Evolutionary conservation across 2,113 vertebrate genomes (phyloP).

Genomic region (Bubo scandiacus): DNA sequence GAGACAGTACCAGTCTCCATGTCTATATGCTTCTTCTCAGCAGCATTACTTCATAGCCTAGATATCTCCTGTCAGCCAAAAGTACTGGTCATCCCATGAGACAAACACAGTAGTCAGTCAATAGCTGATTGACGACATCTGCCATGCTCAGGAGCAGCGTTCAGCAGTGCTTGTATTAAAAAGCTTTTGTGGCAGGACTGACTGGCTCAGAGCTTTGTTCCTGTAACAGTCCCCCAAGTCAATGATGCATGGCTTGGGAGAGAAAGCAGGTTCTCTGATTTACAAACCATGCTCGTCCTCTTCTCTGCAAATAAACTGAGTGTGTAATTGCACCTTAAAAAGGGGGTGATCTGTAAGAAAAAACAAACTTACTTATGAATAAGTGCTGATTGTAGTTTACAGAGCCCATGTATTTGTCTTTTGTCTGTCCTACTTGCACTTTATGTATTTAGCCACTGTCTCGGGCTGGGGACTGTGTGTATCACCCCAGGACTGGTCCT

Average conservation of each 20-base stretch:
- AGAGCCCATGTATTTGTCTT: background rate
- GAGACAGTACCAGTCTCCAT: background rate
- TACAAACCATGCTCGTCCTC: slow-evolving; percentile 44
- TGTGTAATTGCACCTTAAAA: slow-evolving; percentile 9
- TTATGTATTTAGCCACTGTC: background rate
- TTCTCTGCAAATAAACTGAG: background rate
- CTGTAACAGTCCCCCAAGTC: slow-evolving; percentile 57
- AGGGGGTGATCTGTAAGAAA: background rate
- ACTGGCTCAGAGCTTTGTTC: slow-evolving; percentile 8
- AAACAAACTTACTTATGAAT: background rate
- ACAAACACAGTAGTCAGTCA: background rate
- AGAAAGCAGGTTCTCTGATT: slow-evolving; percentile 66
- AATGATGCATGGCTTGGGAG: slow-evolving; percentile 36
- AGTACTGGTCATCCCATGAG: background rate
- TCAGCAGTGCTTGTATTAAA: slow-evolving; percentile 49
- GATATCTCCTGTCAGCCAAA: slow-evolving; percentile 1
- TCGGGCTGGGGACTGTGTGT: background rate
- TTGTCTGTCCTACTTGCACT: background rate
- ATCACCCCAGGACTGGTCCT: background rate
- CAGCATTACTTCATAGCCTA: slow-evolving; percentile 51
- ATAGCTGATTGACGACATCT: slow-evolving; percentile 49
- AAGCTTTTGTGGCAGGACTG: slow-evolving; percentile 40
- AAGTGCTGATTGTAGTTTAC: background rate
- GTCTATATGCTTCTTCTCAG: background rate
- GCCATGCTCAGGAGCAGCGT: background rate